Conservation (phyloP, 1,140 invertebrate genomes). For the Belonocnema kinseyi region DNA sequence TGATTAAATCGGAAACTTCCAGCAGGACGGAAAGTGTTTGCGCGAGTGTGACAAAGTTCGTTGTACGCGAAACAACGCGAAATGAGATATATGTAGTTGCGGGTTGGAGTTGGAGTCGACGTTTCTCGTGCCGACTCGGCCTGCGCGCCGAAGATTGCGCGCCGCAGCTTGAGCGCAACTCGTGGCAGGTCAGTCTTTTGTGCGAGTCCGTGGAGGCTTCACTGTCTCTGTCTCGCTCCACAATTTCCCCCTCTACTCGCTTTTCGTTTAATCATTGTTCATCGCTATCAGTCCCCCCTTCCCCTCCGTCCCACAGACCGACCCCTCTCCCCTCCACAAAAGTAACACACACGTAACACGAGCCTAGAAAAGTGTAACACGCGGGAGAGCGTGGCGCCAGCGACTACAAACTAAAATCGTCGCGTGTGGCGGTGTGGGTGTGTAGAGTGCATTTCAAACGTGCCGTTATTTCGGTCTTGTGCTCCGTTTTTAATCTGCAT, state of each 20-base stretch:
- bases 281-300: neutral
- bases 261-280: conserved; percentile 17
- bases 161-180: conserved; percentile 29
- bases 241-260: neutral
- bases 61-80: conserved; percentile 1
- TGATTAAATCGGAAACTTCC: no score
- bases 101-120: conserved; percentile 40
- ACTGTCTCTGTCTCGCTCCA: conserved; percentile 24
- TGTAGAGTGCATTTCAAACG: conserved; percentile 23
- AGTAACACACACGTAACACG: conserved; percentile 2
- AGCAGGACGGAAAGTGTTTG: no score
- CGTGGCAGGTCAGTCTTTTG: conserved; percentile 54
- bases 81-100: conserved; percentile 39
- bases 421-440: conserved; percentile 11
- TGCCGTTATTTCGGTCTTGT: conserved; percentile 28
- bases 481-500: conserved; percentile 30
- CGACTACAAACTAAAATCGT: conserved; percentile 9
- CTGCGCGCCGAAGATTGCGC: conserved; percentile 31
- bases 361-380: neutral
- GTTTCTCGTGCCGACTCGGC: conserved; percentile 48
- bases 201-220: conserved; percentile 50
- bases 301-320: neutral
- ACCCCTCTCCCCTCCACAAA: neutral
- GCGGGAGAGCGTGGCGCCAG: conserved; percentile 9
- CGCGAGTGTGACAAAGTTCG: conserved; percentile 9